These are phyloP conservation scores for Vicugna pacos DNA, from an alignment of 2,113 vertebrate species.

Conservation along the genomic window DNA sequence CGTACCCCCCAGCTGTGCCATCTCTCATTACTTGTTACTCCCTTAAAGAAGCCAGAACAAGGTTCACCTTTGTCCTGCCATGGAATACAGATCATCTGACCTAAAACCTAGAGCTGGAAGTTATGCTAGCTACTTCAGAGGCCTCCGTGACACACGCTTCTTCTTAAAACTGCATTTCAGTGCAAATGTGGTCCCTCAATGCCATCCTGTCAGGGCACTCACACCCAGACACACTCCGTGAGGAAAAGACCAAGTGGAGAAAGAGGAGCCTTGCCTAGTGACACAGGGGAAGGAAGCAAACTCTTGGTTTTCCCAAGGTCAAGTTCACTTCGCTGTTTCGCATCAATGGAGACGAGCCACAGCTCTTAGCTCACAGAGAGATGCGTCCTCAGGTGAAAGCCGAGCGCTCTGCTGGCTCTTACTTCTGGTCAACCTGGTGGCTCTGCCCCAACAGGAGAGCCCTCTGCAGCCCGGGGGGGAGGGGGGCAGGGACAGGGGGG, in stretches of 20 bases:
- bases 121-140: rapidly evolving
- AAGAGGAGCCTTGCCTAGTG: not conserved
- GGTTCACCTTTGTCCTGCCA: not conserved
- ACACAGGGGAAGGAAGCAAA: not conserved
- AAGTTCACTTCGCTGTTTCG: not conserved
- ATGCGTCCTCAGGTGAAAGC: not conserved
- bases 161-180: not conserved
- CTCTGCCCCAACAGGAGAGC: not conserved
- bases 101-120: not conserved
- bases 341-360: not conserved
- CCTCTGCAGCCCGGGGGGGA: not conserved
- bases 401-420: not conserved
- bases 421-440: not conserved
- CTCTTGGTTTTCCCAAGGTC: not conserved
- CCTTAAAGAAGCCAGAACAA: not conserved
- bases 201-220: not conserved
- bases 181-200: not conserved
- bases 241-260: not conserved
- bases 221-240: not conserved
- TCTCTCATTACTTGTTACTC: not conserved
- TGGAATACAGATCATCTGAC: not conserved
- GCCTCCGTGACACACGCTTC: not conserved
- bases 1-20: too few relatives aligned
- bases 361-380: not conserved
- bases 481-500: too few relatives aligned